Evolutionary conservation across 2,113 vertebrate species (phyloP).

Genomic region (Eurystomus gularis): DNA sequence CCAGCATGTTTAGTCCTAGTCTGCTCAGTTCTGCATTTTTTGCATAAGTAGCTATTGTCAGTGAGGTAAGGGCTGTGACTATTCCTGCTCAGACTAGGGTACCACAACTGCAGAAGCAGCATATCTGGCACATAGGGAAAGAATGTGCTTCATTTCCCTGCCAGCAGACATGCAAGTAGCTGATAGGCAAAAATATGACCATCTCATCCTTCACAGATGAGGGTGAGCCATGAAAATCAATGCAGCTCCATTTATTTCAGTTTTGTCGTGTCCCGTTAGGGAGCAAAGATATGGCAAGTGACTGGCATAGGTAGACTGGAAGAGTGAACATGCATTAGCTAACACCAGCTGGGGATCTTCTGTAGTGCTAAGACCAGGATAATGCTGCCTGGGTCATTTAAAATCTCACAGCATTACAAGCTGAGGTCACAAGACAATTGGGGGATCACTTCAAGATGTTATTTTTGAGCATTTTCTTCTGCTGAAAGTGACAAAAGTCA

Average conservation of each 20-base stretch:
- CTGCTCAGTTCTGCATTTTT: constrained; percentile 40
- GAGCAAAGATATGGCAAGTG: neutral
- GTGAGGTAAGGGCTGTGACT: neutral
- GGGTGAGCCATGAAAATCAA: neutral
- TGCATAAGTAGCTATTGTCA: neutral
- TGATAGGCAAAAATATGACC: neutral
- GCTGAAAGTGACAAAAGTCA: neutral
- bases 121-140: neutral
- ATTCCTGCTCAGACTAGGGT: neutral
- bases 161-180: neutral
- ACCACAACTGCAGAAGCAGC: neutral
- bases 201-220: neutral
- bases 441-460: neutral
- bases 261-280: neutral
- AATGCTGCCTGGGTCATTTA: neutral
- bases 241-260: neutral
- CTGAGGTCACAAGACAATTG: neutral
- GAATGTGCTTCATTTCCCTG: neutral
- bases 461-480: neutral
- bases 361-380: neutral
- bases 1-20: constrained; percentile 26
- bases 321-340: neutral
- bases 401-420: neutral
- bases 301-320: neutral
- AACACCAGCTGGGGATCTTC: neutral